Evolutionary conservation across 2,888 invertebrate species (phyloP).

Genomic region (Cecidostiba fungosa): DNA sequence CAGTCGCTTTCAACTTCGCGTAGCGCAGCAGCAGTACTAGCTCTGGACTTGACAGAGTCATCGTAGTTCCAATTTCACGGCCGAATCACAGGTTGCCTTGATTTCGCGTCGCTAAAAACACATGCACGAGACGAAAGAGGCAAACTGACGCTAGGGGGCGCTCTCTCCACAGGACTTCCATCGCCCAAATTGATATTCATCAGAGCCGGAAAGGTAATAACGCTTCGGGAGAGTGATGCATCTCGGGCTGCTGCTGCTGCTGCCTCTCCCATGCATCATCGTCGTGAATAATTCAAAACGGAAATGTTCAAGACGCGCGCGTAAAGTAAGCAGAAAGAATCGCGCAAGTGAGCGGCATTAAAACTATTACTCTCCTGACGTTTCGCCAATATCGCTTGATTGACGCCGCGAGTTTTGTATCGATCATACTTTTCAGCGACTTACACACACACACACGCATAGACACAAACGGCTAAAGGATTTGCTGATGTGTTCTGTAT

Average conservation of each 20-base stretch:
- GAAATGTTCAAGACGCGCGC: background rate
- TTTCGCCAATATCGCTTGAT: background rate
- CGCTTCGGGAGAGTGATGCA: slow-evolving; percentile 8
- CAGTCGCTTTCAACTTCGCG: slow-evolving; percentile 3
- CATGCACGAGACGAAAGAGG: background rate
- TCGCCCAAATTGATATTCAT: slow-evolving; percentile 13
- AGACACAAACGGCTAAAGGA: background rate
- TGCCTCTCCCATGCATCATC: slow-evolving; percentile 1
- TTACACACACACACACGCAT: background rate
- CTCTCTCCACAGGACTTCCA: background rate
- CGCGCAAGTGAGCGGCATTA: background rate
- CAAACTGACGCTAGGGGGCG: background rate
- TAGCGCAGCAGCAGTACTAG: background rate
- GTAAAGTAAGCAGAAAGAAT: background rate
- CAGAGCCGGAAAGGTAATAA: slow-evolving; percentile 5
- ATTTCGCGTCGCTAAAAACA: background rate
- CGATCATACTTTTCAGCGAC: background rate
- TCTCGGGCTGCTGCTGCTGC: background rate
- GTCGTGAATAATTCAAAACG: background rate
- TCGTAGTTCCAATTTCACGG: slow-evolving; percentile 28
- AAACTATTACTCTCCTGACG: slow-evolving; percentile 3
- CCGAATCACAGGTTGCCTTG: slow-evolving; percentile 20
- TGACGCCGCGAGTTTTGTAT: background rate
- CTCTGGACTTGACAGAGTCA: slow-evolving; percentile 17
- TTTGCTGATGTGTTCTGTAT: background rate